Evolutionary conservation across 2,888 invertebrate genomes (phyloP), one percentile per base, ranked within the genome.

Genomic region (Lasioglossum oenotherae): DNA sequence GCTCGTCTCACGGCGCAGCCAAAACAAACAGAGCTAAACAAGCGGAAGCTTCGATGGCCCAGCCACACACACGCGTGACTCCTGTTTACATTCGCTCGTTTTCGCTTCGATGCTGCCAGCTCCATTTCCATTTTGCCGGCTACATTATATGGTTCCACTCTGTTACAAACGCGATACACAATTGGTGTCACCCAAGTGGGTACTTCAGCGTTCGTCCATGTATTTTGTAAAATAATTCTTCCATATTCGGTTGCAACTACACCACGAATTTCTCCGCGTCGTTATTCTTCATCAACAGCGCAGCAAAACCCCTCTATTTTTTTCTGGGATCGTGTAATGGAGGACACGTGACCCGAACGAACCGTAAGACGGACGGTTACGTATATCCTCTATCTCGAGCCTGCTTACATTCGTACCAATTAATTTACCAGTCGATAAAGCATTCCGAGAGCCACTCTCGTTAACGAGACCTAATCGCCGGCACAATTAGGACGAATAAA

Each of bases 1-100:
- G 71, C 69, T 72, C 74, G 81, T 87, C 88, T 78, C 80, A 73
- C 72, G 72, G 64, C 78, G 78, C 74, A 88, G 81, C 83, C 83
- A 88, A 89, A 89, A 83, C 87, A 89, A 89, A 88, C 88, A 88
- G 78, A 82, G 80, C 77, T 88, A 87, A 87, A 86, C 88, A 81
- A 87, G 79, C 88, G 81, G 80, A 82, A 87, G 82, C 72, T 76
- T 77, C 81, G 78, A 81, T 86, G 82, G 80, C 74, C 71, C 53
- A 35, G 73, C 79, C 71, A 67, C 67, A 67, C 69, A 38, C 41
- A 79, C 84, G 78, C 80, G 84, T 81, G 81, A 74, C 79, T 76
- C 31, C 80, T 88, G 87, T 88, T 89, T 88, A 79, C 88, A 81
- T 85, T 83, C 76, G 87, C 81, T 84, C 85, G 88, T 88, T 85